Evolutionary conservation across 2,888 invertebrate genomes (phyloP).

Genomic region (Embidobia sp.): DNA sequence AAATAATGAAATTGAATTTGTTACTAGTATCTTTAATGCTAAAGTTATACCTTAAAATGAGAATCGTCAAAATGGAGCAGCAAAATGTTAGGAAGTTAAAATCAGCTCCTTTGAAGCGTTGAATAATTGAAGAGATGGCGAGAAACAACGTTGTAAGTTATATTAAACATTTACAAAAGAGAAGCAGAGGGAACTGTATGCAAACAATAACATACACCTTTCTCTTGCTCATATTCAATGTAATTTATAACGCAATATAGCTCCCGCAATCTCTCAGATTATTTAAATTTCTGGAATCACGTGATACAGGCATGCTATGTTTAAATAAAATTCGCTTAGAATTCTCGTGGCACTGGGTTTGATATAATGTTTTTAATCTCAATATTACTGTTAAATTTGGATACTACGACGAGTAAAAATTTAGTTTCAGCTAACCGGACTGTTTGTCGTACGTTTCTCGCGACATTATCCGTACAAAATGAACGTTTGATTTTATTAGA

Average conservation of each 20-base stretch:
- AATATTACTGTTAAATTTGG: conserved; percentile 4
- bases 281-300: conserved; percentile 32
- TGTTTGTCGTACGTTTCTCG: conserved; percentile 19
- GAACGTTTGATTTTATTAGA: conserved; percentile 42
- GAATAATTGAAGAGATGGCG: conserved; percentile 43
- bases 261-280: conserved; percentile 44
- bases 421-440: conserved; percentile 26
- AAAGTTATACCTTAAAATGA: neutral
- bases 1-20: conserved; percentile 1
- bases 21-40: conserved; percentile 10
- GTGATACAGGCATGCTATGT: conserved; percentile 18
- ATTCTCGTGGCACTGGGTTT: conserved; percentile 8
- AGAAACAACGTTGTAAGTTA: conserved; percentile 46
- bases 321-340: conserved; percentile 22
- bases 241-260: conserved; percentile 47
- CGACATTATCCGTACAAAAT: conserved; percentile 17
- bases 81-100: conserved; percentile 25
- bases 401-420: conserved; percentile 32
- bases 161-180: conserved; percentile 52
- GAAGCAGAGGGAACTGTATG: conserved; percentile 30
- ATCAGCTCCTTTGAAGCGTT: conserved; percentile 43
- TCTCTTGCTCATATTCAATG: conserved; percentile 39
- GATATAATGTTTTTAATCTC: conserved; percentile 24
- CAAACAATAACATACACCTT: conserved; percentile 54
- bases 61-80: conserved; percentile 20